Evolutionary conservation across 2,888 invertebrate species (phyloP).

Genomic region (Eilema depressum): DNA sequence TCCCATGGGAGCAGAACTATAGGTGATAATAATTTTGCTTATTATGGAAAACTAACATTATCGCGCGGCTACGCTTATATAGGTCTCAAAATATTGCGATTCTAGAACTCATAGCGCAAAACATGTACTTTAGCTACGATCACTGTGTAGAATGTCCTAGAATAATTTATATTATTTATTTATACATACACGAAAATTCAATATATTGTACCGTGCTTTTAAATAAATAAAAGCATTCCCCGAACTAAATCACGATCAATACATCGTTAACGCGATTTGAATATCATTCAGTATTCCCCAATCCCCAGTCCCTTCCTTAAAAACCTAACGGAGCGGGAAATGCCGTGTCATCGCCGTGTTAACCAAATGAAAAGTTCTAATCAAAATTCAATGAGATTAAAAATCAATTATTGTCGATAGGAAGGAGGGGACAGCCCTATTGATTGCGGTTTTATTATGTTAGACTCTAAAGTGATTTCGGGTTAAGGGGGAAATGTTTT

Average conservation of each 20-base stretch:
- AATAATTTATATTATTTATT: too few species aligned
- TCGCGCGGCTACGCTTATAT: too few species aligned
- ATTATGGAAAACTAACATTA: too few species aligned
- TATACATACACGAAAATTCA: not conserved
- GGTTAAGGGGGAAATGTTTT: conserved; percentile 4
- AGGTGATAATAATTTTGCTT: too few species aligned
- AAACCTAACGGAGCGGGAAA: conserved; percentile 28
- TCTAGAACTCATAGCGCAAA: too few species aligned
- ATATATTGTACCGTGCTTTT: not conserved
- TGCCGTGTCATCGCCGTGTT: conserved; percentile 25
- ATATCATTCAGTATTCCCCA: conserved; percentile 21
- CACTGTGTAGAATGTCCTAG: too few species aligned
- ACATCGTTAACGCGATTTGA: conserved; percentile 25
- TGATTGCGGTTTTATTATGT: conserved; percentile 31
- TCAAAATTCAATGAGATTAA: conserved; percentile 58
- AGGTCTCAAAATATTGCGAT: too few species aligned
- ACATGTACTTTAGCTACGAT: too few species aligned
- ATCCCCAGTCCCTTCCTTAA: conserved; percentile 16
- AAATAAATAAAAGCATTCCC: not conserved
- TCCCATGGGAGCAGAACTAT: too few species aligned
- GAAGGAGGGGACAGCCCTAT: conserved; percentile 32
- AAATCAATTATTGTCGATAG: conserved; percentile 57
- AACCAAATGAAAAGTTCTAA: conserved; percentile 50
- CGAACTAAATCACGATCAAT: conserved; percentile 5
- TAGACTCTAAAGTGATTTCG: conserved; percentile 16